Conservation (phyloP, 2,888 invertebrate genomes). For the Drosophila fulvimacula region DNA sequence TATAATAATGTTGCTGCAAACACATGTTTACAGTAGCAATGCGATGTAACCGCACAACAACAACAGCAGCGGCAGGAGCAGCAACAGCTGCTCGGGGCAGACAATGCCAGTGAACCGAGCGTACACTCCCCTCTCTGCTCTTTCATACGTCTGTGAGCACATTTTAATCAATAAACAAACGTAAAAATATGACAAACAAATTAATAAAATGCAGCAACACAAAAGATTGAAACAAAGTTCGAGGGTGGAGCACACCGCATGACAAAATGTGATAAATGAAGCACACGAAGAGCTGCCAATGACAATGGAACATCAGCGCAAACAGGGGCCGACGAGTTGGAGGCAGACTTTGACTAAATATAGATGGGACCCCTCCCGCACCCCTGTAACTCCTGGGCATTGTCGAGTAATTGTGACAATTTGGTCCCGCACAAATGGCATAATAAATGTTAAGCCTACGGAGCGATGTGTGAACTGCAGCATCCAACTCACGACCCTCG, state of each 20-base stretch:
- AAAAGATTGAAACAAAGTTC: slow-evolving; percentile 34
- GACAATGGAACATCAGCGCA: slow-evolving; percentile 36
- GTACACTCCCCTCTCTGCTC: not conserved
- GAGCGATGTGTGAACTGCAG: slow-evolving; percentile 69
- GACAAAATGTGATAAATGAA: slow-evolving; percentile 74
- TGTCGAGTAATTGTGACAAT: slow-evolving; percentile 72
- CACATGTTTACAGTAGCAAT: slow-evolving; percentile 69
- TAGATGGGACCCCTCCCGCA: slow-evolving; percentile 28
- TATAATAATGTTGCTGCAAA: slow-evolving; percentile 65
- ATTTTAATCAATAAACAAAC: slow-evolving; percentile 81
- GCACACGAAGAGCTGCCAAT: slow-evolving; percentile 26
- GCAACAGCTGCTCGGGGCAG: slow-evolving; percentile 58
- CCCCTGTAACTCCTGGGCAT: not conserved
- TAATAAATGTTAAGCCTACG: slow-evolving; percentile 69
- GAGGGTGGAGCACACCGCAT: slow-evolving; percentile 33
- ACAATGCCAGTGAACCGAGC: slow-evolving; percentile 14
- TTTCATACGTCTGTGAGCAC: slow-evolving; percentile 47
- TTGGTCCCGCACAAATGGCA: slow-evolving; percentile 72
- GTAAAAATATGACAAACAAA: slow-evolving; percentile 80
- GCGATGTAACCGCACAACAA: slow-evolving; percentile 31
- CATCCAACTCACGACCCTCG: slow-evolving; percentile 28
- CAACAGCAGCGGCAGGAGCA: slow-evolving; percentile 39
- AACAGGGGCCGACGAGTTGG: slow-evolving; percentile 14
- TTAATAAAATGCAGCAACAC: slow-evolving; percentile 75
- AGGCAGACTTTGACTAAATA: slow-evolving; percentile 52